phyloP scores from a whole-genome alignment of 2,113 vertebrate species.

The Colossoma macropomum region DNA sequence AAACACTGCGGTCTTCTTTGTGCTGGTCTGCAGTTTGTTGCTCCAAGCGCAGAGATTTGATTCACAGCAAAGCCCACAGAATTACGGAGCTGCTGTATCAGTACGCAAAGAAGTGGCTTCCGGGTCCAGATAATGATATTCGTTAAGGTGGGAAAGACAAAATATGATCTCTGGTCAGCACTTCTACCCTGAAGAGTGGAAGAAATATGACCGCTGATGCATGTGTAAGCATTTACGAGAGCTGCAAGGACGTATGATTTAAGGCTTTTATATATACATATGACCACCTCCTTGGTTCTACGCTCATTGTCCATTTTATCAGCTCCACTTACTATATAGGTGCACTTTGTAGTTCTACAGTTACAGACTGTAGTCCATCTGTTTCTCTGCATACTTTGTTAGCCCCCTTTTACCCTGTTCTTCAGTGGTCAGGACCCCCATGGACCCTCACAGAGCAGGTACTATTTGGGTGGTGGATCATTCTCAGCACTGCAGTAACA shows the following conservation, averaged over 20 bases:
- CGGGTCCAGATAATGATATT: background rate
- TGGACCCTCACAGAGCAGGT: no score
- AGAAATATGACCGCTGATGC: background rate
- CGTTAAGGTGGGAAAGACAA: slow-evolving; percentile 18
- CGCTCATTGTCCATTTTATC: no score
- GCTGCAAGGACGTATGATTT: background rate
- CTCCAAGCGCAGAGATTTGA: slow-evolving; percentile 10
- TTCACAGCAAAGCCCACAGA: slow-evolving; percentile 9
- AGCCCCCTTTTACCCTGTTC: no score
- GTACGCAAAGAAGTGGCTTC: background rate
- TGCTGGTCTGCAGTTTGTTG: slow-evolving; percentile 38
- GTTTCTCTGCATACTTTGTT: no score
- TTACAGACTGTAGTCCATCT: no score
- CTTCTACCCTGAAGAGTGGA: background rate
- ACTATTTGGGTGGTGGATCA: no score
- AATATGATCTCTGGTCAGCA: background rate
- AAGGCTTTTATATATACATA: no score
- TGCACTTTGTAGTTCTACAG: no score
- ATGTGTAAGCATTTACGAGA: background rate
- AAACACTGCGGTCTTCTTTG: slow-evolving; percentile 27
- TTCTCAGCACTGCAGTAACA: no score
- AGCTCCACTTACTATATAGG: no score
- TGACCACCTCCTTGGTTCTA: no score
- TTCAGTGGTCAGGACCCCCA: no score
- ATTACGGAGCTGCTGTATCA: background rate